Conservation (phyloP, 2,888 invertebrate genomes). For the Aleiodes alternator region DNA sequence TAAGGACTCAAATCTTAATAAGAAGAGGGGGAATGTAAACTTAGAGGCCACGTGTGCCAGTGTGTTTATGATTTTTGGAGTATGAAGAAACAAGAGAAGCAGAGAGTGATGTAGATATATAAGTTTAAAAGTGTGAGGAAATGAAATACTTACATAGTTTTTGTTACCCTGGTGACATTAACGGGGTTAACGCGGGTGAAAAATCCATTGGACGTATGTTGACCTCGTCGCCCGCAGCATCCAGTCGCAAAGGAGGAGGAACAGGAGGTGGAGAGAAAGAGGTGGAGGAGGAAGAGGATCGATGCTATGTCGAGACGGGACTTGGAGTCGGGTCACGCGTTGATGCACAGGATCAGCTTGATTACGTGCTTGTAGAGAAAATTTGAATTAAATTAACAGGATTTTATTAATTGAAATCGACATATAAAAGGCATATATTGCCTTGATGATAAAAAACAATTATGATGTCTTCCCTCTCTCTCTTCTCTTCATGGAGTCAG, state of each 20-base stretch:
- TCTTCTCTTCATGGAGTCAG: background rate
- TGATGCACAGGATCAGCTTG: slow-evolving; percentile 27
- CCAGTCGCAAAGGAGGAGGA: slow-evolving; percentile 31
- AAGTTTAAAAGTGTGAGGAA: slow-evolving; percentile 3
- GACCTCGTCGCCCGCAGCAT: slow-evolving; percentile 37
- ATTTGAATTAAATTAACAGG: background rate
- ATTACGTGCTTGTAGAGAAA: slow-evolving; percentile 16
- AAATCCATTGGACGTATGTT: slow-evolving; percentile 34
- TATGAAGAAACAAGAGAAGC: background rate
- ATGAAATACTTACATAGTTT: slow-evolving; percentile 5
- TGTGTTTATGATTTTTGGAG: slow-evolving; percentile 28
- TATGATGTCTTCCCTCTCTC: slow-evolving; percentile 11
- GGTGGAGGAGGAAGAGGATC: slow-evolving; percentile 37
- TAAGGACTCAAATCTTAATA: slow-evolving; percentile 6
- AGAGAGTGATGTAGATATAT: slow-evolving; percentile 9
- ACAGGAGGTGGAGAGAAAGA: slow-evolving; percentile 38
- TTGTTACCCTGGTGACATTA: slow-evolving; percentile 8
- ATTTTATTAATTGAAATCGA: background rate
- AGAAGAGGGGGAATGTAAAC: slow-evolving; percentile 5
- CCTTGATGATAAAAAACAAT: background rate
- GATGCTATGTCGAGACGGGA: slow-evolving; percentile 39
- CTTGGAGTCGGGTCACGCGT: slow-evolving; percentile 31
- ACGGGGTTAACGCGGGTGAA: slow-evolving; percentile 20
- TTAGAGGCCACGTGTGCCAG: slow-evolving; percentile 38
- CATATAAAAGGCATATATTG: background rate